A percentile compares a stretch with the other conserved stretches of the same genome.
Conservation (phyloP, 2,888 invertebrate genomes). For the Bruchidius siliquastri region DNA sequence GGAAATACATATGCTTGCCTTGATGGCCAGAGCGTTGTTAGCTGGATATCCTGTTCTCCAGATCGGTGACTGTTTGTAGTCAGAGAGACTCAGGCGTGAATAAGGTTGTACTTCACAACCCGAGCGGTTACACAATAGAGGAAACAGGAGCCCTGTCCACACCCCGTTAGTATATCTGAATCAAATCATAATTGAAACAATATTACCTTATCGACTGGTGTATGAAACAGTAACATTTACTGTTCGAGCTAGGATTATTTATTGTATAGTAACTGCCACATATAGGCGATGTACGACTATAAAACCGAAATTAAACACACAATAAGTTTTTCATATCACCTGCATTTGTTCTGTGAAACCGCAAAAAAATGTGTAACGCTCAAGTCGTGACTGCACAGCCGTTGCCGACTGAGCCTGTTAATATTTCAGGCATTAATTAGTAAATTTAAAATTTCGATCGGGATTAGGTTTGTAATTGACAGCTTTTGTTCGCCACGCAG, state of each 20-base stretch:
- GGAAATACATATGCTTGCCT: too few species aligned
- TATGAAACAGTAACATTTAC: not conserved
- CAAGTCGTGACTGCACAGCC: not conserved
- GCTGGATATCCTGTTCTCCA: too few species aligned
- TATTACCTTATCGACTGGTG: not conserved
- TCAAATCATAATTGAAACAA: too few species aligned
- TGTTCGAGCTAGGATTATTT: not conserved
- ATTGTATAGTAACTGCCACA: not conserved
- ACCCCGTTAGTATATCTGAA: too few species aligned
- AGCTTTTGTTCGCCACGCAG: not conserved
- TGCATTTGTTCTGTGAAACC: not conserved
- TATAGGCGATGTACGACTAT: not conserved
- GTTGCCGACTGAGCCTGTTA: not conserved
- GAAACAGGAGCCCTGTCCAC: too few species aligned
- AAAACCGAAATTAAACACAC: not conserved
- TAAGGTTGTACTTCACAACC: too few species aligned
- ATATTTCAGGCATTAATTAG: not conserved
- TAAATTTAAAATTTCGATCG: not conserved
- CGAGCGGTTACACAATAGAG: too few species aligned
- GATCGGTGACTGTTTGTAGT: too few species aligned
- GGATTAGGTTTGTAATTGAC: not conserved
- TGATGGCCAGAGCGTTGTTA: too few species aligned
- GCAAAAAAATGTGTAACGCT: not conserved
- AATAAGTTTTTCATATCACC: not conserved
- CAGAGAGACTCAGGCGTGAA: too few species aligned